Percentiles rank a stretch among this genome's conserved stretches.
phyloP scores from a whole-genome alignment of 2,888 invertebrate genomes.

The Operophtera brumata region DNA sequence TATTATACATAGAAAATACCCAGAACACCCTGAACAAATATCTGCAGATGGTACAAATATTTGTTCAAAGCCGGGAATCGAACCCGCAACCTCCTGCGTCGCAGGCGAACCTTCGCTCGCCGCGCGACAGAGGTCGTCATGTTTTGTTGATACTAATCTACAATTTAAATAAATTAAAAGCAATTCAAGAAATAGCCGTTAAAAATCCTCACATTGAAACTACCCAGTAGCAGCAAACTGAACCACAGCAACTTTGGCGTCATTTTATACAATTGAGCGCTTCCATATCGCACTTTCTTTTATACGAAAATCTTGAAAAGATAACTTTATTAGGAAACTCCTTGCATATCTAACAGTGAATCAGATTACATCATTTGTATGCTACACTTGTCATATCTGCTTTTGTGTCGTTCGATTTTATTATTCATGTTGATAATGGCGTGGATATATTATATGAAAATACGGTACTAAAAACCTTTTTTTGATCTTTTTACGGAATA shows the following conservation, averaged over 20 bases:
- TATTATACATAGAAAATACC: no score
- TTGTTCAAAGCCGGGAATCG: no score
- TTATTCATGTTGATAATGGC: no score
- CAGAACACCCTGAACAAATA: no score
- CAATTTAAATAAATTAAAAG: background rate
- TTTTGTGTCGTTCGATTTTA: slow-evolving; percentile 30
- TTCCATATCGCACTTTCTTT: slow-evolving; percentile 35
- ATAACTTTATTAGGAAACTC: slow-evolving; percentile 21
- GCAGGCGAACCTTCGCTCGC: no score
- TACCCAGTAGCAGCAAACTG: slow-evolving; percentile 43
- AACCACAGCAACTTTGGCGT: slow-evolving; percentile 46
- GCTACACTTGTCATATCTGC: slow-evolving; percentile 37
- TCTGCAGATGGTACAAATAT: no score
- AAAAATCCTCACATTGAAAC: slow-evolving; percentile 47
- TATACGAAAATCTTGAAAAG: slow-evolving; percentile 40
- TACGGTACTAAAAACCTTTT: no score
- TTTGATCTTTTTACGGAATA: no score
- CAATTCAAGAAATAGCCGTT: slow-evolving; percentile 2
- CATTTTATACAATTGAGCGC: slow-evolving; percentile 41
- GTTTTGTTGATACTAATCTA: no score
- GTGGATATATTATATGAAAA: no score
- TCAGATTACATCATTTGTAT: slow-evolving; percentile 21
- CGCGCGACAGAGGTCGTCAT: no score
- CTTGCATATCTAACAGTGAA: slow-evolving; percentile 35
- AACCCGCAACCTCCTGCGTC: no score